Conservation (phyloP, 2,888 invertebrate genomes). For the Lithophane ornitopus region DNA sequence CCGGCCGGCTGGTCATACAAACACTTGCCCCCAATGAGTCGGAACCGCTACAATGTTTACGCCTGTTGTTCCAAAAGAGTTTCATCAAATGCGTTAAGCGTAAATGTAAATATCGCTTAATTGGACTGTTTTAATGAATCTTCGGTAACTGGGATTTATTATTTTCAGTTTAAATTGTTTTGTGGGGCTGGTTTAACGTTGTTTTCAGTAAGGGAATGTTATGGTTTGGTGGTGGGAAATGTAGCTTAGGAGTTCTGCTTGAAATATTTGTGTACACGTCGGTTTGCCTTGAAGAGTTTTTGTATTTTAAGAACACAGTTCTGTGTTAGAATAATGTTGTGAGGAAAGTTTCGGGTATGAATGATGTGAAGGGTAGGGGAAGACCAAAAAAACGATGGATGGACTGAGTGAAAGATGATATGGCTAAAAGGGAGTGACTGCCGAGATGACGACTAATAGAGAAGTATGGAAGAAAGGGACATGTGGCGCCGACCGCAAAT, state of each 20-base stretch:
- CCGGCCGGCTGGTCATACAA: constrained; percentile 52
- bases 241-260: constrained; percentile 6
- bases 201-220: constrained; percentile 18
- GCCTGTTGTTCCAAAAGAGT: constrained; percentile 64
- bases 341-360: too few relatives aligned
- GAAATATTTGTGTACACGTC: not conserved
- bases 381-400: too few relatives aligned
- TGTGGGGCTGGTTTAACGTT: constrained; percentile 38
- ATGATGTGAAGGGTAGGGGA: too few relatives aligned
- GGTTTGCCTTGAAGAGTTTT: not conserved
- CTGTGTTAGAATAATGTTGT: not conserved
- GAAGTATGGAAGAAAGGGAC: too few relatives aligned
- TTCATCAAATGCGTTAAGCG: constrained; percentile 66
- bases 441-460: too few relatives aligned
- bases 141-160: constrained; percentile 62
- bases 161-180: constrained; percentile 62
- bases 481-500: too few relatives aligned
- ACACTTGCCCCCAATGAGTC: constrained; percentile 62
- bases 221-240: not conserved
- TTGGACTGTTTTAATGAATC: constrained; percentile 68
- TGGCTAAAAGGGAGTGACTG: too few relatives aligned
- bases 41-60: constrained; percentile 62
- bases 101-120: constrained; percentile 68
- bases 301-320: not conserved
- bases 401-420: too few relatives aligned